These are phyloP conservation scores for Trichogramma dendrolimi DNA, from an alignment of 2,888 invertebrate genomes.

Conservation along the genomic window DNA sequence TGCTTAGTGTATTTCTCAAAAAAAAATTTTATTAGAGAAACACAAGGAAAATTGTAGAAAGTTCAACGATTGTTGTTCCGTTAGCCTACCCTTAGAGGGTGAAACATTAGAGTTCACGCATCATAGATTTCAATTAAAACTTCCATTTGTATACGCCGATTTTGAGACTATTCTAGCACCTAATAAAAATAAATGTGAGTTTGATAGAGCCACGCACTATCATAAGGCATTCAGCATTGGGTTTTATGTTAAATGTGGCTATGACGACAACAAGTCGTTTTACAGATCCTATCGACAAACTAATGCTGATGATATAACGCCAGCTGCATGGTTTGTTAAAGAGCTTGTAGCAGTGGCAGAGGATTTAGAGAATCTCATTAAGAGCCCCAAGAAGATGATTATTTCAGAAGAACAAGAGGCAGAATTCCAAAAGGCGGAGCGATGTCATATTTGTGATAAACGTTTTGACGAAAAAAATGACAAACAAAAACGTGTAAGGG, in stretches of 20 bases:
- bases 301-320: background rate
- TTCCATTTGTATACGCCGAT: conserved; percentile 17
- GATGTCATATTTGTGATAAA: conserved; percentile 24
- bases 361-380: conserved; percentile 2
- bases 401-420: background rate
- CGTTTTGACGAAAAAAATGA: background rate
- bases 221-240: conserved; percentile 32
- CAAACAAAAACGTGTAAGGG: conserved; percentile 9
- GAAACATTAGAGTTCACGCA: conserved; percentile 13
- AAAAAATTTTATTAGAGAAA: background rate
- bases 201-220: background rate
- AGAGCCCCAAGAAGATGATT: conserved; percentile 5
- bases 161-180: background rate
- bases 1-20: conserved; percentile 7
- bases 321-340: conserved; percentile 11
- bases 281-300: conserved; percentile 8
- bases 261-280: conserved; percentile 26
- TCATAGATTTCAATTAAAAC: conserved; percentile 8
- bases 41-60: background rate
- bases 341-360: background rate
- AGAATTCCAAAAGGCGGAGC: background rate
- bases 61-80: conserved; percentile 1
- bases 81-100: background rate
- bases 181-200: background rate
- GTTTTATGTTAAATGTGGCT: conserved; percentile 33